Conservation (phyloP, 37 sponge, comb jelly and placozoan species). For the Dysidea cf. avara region DNA sequence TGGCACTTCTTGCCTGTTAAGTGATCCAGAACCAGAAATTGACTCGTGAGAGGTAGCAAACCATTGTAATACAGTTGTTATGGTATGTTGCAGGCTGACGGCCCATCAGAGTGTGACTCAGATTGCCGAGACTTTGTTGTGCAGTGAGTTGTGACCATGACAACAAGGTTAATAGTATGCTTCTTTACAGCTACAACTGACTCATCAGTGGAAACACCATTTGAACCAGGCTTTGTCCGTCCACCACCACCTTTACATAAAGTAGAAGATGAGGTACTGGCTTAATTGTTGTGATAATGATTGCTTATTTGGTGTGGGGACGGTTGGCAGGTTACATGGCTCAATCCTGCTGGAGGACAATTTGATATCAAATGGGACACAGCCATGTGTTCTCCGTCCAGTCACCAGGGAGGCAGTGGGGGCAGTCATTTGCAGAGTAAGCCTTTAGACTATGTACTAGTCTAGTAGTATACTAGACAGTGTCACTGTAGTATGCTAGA, state of each 20-base stretch:
- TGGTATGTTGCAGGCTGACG: slow-evolving; percentile 24
- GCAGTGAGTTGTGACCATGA: slow-evolving; percentile 21
- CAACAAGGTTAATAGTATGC: neutral
- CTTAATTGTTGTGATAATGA: neutral
- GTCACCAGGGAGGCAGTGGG: too few relatives aligned
- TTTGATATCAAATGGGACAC: slow-evolving; percentile 89
- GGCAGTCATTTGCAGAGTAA: too few relatives aligned
- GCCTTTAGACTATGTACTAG: too few relatives aligned
- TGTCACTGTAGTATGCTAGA: too few relatives aligned
- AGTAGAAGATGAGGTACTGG: slow-evolving; percentile 66
- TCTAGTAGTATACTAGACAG: too few relatives aligned
- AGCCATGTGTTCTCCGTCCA: slow-evolving; percentile 58
- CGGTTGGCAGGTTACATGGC: slow-evolving; percentile 55
- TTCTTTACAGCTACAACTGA: slow-evolving; percentile 41
- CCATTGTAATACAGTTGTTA: neutral
- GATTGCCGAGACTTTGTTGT: slow-evolving; percentile 51
- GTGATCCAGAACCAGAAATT: slow-evolving; percentile 51
- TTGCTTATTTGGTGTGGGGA: neutral
- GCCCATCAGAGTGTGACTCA: slow-evolving; percentile 28
- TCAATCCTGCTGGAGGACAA: slow-evolving; percentile 84
- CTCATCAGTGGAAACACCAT: slow-evolving; percentile 42
- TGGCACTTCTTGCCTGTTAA: slow-evolving; percentile 47
- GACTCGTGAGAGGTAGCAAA: neutral
- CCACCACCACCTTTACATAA: slow-evolving; percentile 87
- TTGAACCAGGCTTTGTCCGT: slow-evolving; percentile 83